Base-by-base conservation (phyloP, 23 tunicate species). In the Styela plicata region DNA sequence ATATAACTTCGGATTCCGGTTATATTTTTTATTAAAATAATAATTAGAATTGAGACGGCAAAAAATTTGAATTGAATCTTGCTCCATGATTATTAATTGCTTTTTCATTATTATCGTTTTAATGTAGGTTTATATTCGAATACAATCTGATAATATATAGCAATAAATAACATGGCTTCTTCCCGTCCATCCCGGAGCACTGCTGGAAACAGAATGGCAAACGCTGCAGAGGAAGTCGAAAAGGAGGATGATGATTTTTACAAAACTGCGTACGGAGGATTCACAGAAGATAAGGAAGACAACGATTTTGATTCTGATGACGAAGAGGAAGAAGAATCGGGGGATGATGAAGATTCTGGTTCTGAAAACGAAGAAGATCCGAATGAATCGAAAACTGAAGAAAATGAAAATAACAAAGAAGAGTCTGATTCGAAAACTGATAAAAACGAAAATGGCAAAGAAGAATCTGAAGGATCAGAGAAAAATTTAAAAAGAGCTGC, bases 201-300 rank as follows among this genome's bases (percentile, higher is more conserved):
- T 84, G 97, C 97, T 68, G 97, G 97, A 3, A 92, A 92, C 69
- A 75, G 92, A 31, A 84, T 92, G 97, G 70, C 89, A 26, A 87
- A 75, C 44, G 97, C 84, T 2, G 69, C 88, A 23, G 97, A 87
- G 35, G 97, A 64, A 29, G 97, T 87, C 34, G 52, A 79, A 31
- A 91, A 83, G 22, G 97, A 88, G 67, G 97, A 92, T 84, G n/a
- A n/a, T n/a, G 97, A 92, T 32, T 92, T 92, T 69, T 92, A 92
- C 68, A 92, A 87, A 75, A 92, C 92, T 2, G 88, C 97, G 23
- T 92, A 92, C 64, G 97, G 97, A n/a, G 97, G 97, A 18, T 92
- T 92, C 74, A 65, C 24, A 22, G 97, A 92, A 78, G 85, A 67
- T 44, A 89, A 87, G 53, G 97, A 84, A 74, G 97, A 92, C 69